Evolutionary conservation across 2,797 vertebrate genomes (phyloP), one percentile per base, ranked within the genome.

Genomic region (Chelon auratus): DNA sequence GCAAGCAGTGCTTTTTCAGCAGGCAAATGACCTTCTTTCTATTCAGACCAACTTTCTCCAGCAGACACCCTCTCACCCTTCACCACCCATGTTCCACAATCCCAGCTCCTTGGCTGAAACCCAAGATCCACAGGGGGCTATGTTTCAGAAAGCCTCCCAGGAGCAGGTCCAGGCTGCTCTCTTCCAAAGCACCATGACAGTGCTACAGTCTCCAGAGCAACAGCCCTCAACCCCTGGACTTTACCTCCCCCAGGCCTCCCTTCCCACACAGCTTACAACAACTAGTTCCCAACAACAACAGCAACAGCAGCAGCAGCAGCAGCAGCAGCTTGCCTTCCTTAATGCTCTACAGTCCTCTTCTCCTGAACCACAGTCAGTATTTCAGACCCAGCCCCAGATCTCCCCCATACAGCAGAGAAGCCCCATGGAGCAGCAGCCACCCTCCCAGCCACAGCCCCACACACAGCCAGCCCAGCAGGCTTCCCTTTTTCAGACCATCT

Each of bases 21-120:
- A 97, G 64, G 89, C 95, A 0, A 96, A 93, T 73, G 96, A 98
- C 47, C 95, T 99, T 39, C 95, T 99, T 72, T 95, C 96, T 0
- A 96, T 98, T 82, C 97, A 97, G 83, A 94, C 96, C 54, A 95
- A 90, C 87, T 99, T 97, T 81, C 94, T 99, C 81, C 97, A 97
- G 37, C 97, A 97, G 90, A 88, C 96, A 9, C 85, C 95, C 5
- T 85, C 94, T 51, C 93, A 94, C 81, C 83, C 97, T 65, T 96
- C 97, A 76, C 95, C 97, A 13, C 96, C 97, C 53, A 94, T 98
- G 76, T 99, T 97, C 90, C 97, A 98, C 91, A 94, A 95, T 76
- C 94, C 96, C 33, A 95, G 92, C 74, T 71, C 97, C 56, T 93
- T 99, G 81, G 87, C 92, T 5, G 97, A 99, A 74, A 67, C 94